These are phyloP conservation scores for Sarcophilus harrisii DNA, from an alignment of 2,797 vertebrate species.

Conservation along the genomic window DNA sequence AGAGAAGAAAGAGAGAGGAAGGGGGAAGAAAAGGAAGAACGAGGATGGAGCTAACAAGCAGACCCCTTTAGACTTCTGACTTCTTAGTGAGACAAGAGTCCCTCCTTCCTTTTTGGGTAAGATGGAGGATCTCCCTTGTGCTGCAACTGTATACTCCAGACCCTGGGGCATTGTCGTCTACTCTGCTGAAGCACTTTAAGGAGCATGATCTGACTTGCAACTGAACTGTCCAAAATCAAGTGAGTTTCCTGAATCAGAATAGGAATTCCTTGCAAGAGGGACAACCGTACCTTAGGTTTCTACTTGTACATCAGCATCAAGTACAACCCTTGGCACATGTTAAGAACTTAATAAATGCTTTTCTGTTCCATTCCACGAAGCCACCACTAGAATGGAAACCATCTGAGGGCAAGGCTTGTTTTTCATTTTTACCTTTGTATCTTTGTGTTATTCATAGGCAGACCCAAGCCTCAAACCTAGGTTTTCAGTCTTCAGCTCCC, in stretches of 20 bases:
- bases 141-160: not conserved
- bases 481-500: not conserved
- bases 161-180: not conserved
- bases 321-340: not conserved
- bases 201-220: not conserved
- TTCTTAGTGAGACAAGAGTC: not conserved
- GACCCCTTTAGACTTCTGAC: not conserved
- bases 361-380: not conserved
- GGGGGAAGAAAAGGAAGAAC: no score
- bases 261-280: not conserved
- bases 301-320: not conserved
- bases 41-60: not conserved
- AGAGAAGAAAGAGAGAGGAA: fast-evolving
- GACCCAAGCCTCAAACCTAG: not conserved
- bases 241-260: not conserved
- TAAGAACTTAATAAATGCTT: not conserved
- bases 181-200: not conserved
- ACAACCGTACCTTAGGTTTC: not conserved
- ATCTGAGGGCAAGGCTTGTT: not conserved
- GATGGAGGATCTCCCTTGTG: not conserved
- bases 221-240: not conserved
- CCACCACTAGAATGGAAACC: no score
- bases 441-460: not conserved
- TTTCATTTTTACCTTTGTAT: not conserved
- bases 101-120: not conserved